Conservation (phyloP, 2,113 vertebrate species). For the Peucedramus taeniatus region DNA sequence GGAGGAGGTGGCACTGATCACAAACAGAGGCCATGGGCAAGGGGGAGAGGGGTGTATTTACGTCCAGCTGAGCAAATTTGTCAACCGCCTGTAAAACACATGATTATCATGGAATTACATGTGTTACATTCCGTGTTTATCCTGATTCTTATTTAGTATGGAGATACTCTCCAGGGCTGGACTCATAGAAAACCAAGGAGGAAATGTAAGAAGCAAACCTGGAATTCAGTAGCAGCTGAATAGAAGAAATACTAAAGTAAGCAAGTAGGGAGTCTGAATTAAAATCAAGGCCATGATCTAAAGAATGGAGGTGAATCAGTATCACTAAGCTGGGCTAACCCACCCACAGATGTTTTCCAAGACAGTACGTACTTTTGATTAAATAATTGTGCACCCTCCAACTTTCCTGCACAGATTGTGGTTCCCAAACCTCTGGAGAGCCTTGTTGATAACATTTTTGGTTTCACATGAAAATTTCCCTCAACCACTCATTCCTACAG, state of each 20-base stretch:
- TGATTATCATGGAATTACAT: constrained; percentile 49
- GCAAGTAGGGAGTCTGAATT: background rate
- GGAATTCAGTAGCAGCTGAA: background rate
- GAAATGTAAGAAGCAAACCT: background rate
- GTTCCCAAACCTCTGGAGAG: background rate
- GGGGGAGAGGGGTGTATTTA: background rate
- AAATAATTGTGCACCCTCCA: background rate
- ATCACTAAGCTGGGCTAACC: background rate
- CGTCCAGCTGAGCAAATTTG: constrained; percentile 44
- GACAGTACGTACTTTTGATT: background rate
- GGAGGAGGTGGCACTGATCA: constrained; percentile 14
- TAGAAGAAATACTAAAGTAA: background rate
- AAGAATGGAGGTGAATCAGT: background rate
- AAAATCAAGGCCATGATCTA: background rate
- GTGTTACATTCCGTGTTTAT: background rate
- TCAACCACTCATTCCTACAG: background rate
- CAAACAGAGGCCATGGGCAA: background rate
- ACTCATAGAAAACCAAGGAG: background rate
- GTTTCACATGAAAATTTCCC: background rate
- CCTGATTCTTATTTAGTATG: background rate
- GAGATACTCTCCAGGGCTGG: background rate
- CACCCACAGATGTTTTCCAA: background rate
- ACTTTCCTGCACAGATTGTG: background rate
- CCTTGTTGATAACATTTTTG: accelerated
- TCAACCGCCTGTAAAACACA: constrained; percentile 29